Base-by-base conservation (phyloP, 2,797 vertebrate species). In the Siniperca obscura region DNA sequence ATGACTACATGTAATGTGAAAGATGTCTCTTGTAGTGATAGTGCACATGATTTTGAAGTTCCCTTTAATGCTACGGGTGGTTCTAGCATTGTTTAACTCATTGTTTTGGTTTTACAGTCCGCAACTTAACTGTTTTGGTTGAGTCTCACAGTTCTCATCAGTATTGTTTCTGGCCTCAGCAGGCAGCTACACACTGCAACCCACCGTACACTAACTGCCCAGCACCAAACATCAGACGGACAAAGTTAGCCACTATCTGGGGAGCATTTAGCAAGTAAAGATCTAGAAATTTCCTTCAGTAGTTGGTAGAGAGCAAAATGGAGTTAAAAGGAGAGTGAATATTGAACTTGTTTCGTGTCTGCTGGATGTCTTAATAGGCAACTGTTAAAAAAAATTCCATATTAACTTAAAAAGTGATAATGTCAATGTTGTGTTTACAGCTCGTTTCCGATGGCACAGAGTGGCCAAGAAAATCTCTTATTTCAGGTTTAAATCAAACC, bases 151-250 rank as follows among this genome's bases (percentile, higher is more conserved):
- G 38, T 66, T 66, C 38, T 75, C 1, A 0, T 46, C 38, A 56
- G 19, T 1, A 1, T 22, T 3, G 4, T 22, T n/a, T 60, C 40
- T 72, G 0, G 11, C 7, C 2, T 0, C 25, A 34, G 22, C 50
- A 59, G 16, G 27, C 21, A 7, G 12, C 5, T 30, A 30, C 30
- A 2, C 30, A 30, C 30, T 30, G 30, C 30, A 30, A 30, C 30
- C 30, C 7, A 10, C 5, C 16, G 19, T 22, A 36, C 10, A 5
- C 25, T 40, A 59, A 17, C 38, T 59, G 27, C 12, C 13, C 50
- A 22, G 19, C 11, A n/a, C 30, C 36, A 34, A n/a, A 36, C 2
- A 14, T 6, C 27, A 59, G 17, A 56, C 8, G n/a, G 52, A 52
- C 21, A 52, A 3, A 70, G 52, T 55, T 42, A 55, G 67, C 0